Evolutionary conservation across 1,140 invertebrate species (phyloP), one percentile per base, ranked within the genome.

Genomic region (Hyles vespertilio): DNA sequence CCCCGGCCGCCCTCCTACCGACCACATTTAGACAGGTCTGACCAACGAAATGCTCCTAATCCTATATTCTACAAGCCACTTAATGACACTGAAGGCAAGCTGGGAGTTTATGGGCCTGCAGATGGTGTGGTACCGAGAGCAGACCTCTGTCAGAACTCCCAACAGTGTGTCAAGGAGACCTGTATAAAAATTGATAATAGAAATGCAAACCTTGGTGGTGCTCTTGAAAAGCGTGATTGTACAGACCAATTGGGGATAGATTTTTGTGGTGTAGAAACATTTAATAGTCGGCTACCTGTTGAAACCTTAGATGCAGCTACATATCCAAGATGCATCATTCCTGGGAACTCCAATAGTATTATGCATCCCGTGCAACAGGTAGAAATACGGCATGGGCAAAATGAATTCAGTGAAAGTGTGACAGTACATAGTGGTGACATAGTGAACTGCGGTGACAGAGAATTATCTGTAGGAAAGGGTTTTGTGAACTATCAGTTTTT

Each of bases 401-500:
- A 70, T 70, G 77, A 77, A 58, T 79, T 71, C 58, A 77, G 66
- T 74, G 79, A 77, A 60, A 81, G 70, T 77, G 74, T 72, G 49
- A 65, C 67, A 59, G 76, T 82, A 71, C 72, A 74, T 60, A 78
- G 73, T 75, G 75, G 66, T 71, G 77, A 85, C 51, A 68, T 66
- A 65, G 69, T 71, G 66, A 76, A 81, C 61, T 80, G 73, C 65
- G 61, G 71, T 81, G 81, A 88, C 22, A 74, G 72, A 64, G 82
- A 87, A 59, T 67, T 80, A 53, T 70, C 77, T 32, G 67, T 85
- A 44, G 70, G 73, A 45, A 88, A 85, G 58, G 80, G 79, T 71
- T 85, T 81, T 79, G 74, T 89, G 62, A 89, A 90, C 77, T 90
- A 89, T 74, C 87, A 89, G 67, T 79, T 89, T 61, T 78, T 89